Evolutionary conservation across 2,888 invertebrate genomes (phyloP).

Genomic region (Dynastes tityus): DNA sequence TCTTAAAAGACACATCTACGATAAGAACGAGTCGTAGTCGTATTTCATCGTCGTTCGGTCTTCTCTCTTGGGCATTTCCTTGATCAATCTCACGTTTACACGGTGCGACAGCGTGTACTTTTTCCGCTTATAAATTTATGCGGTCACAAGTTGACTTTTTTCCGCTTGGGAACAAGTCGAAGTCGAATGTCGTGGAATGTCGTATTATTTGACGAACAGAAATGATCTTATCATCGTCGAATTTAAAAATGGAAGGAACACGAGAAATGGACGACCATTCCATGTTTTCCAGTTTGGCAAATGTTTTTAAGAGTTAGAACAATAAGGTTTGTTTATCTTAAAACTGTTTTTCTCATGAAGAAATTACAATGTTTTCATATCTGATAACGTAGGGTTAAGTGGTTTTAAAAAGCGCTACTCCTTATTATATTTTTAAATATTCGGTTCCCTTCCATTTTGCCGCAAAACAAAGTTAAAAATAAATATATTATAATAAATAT

Average conservation of each 20-base stretch:
- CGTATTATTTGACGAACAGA: constrained; percentile 7
- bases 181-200: not conserved
- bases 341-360: too few species aligned
- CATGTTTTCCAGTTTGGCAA: too few species aligned
- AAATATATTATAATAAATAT: too few species aligned
- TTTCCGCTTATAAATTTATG: constrained; percentile 5
- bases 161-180: constrained; percentile 4
- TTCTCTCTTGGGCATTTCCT: constrained; percentile 30
- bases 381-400: too few species aligned
- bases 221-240: not conserved
- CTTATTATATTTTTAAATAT: too few species aligned
- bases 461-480: too few species aligned
- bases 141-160: constrained; percentile 17
- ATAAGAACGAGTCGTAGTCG: not conserved
- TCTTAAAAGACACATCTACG: constrained; percentile 4
- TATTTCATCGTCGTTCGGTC: constrained; percentile 23
- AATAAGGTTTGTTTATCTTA: too few species aligned
- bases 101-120: constrained; percentile 17
- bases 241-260: not conserved
- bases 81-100: constrained; percentile 21
- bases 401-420: too few species aligned
- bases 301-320: too few species aligned
- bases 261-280: too few species aligned
- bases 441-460: too few species aligned
- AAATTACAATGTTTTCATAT: too few species aligned